These are phyloP conservation scores for Synanthedon andrenaeformis DNA, from an alignment of 2,888 invertebrate species.

Conservation along the genomic window DNA sequence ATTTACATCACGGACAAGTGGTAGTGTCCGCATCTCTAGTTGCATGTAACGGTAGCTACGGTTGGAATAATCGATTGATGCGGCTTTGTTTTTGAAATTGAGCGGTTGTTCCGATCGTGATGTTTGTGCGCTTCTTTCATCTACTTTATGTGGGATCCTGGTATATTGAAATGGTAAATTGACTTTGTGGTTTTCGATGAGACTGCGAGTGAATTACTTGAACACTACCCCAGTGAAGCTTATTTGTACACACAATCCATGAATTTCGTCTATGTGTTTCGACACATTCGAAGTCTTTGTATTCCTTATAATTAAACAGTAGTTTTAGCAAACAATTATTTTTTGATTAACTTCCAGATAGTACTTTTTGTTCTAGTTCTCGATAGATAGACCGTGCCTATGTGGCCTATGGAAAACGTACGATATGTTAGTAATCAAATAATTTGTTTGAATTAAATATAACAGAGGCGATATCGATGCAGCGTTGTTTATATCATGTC, in stretches of 20 bases:
- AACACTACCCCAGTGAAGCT: too few relatives aligned
- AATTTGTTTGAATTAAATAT: slow-evolving; percentile 10
- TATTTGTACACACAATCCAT: too few relatives aligned
- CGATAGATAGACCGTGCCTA: too few relatives aligned
- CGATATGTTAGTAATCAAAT: neutral
- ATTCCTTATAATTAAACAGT: too few relatives aligned
- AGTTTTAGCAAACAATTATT: too few relatives aligned
- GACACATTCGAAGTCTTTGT: too few relatives aligned
- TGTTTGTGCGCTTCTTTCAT: slow-evolving; percentile 41
- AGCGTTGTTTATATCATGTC: slow-evolving; percentile 32
- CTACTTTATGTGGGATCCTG: slow-evolving; percentile 16
- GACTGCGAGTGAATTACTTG: neutral
- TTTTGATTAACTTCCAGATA: too few relatives aligned
- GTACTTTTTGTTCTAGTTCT: too few relatives aligned
- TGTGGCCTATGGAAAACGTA: neutral
- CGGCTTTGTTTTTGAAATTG: slow-evolving; percentile 64
- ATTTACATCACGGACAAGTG: neutral
- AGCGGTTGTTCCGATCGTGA: slow-evolving; percentile 53
- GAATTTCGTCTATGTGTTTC: too few relatives aligned
- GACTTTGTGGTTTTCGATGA: slow-evolving; percentile 21
- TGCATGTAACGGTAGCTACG: slow-evolving; percentile 56
- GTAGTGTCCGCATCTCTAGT: slow-evolving; percentile 1
- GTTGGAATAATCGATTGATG: slow-evolving; percentile 52
- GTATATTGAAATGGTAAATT: slow-evolving; percentile 29
- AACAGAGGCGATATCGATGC: slow-evolving; percentile 14